Conservation (phyloP, 2,888 invertebrate genomes). For the Sphinx pinastri region DNA sequence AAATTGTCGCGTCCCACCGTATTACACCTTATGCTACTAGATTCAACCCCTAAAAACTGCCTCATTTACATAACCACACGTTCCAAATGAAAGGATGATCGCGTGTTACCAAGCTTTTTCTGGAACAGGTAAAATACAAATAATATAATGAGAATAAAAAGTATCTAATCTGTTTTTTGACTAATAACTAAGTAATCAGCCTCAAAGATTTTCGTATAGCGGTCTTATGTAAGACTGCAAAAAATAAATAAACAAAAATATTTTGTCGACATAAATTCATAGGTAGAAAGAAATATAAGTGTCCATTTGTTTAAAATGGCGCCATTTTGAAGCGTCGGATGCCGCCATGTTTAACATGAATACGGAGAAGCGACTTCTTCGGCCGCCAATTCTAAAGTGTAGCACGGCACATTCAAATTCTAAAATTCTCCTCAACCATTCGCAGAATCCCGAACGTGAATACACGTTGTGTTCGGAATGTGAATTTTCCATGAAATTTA, state of each 20-base stretch:
- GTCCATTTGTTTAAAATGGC: neutral
- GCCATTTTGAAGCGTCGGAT: constrained; percentile 25
- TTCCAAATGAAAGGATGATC: neutral
- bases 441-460: constrained; percentile 46
- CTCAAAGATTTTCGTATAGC: too few species aligned
- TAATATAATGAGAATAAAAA: neutral
- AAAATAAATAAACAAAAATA: too few species aligned
- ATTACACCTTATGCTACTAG: constrained; percentile 21
- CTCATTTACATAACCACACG: constrained; percentile 7
- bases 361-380: constrained; percentile 37
- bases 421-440: constrained; percentile 58
- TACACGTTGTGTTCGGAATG: constrained; percentile 53
- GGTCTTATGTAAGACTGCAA: too few species aligned
- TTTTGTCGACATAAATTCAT: too few species aligned
- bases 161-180: neutral
- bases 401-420: constrained; percentile 68
- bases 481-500: constrained; percentile 44
- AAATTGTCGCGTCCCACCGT: constrained; percentile 46
- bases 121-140: neutral
- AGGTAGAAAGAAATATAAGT: too few species aligned
- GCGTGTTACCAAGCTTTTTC: neutral
- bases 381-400: constrained; percentile 60
- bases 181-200: too few species aligned
- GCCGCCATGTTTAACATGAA: constrained; percentile 46
- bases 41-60: neutral